Percentiles rank a stretch among this genome's conserved stretches.
Evolutionary conservation across 2,888 invertebrate genomes (phyloP).

Genomic region (Sturmia bella): DNA sequence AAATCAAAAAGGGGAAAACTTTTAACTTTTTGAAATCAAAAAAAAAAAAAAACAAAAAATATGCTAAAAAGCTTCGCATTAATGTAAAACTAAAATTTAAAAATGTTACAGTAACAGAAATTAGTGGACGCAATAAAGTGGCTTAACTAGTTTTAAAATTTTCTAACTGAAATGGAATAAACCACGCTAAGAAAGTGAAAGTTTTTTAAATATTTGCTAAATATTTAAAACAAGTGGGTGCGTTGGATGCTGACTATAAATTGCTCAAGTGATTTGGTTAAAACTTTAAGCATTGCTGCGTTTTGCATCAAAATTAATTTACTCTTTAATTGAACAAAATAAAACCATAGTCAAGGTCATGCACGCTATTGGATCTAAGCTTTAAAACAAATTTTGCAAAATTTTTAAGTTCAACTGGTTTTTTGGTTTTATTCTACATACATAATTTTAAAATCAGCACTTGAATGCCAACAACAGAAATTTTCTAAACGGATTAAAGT

Average conservation of each 20-base stretch:
- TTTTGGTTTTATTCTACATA: constrained; percentile 8
- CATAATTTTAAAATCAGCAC: constrained; percentile 66
- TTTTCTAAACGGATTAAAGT: no score
- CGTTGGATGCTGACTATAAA: not conserved
- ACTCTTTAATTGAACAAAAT: not conserved
- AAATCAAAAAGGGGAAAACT: constrained; percentile 34
- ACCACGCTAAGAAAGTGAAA: constrained; percentile 15
- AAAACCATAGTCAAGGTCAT: constrained; percentile 20
- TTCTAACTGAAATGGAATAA: not conserved
- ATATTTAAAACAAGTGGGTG: not conserved
- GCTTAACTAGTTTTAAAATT: not conserved
- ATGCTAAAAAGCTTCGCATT: constrained; percentile 66
- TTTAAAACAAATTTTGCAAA: not conserved
- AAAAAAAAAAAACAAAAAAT: no score
- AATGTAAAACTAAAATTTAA: constrained; percentile 41
- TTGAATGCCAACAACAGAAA: constrained; percentile 44
- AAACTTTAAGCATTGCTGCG: not conserved
- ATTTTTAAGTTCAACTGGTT: not conserved
- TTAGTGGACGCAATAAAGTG: not conserved
- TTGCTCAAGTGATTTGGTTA: constrained; percentile 11
- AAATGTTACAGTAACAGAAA: not conserved
- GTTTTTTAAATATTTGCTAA: not conserved
- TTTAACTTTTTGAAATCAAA: constrained; percentile 57
- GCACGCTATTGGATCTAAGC: constrained; percentile 22
- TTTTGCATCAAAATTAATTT: not conserved